Percentiles rank a stretch among this genome's conserved stretches.
Conservation (phyloP, 1,140 invertebrate genomes). For the Ruditapes philippinarum region DNA sequence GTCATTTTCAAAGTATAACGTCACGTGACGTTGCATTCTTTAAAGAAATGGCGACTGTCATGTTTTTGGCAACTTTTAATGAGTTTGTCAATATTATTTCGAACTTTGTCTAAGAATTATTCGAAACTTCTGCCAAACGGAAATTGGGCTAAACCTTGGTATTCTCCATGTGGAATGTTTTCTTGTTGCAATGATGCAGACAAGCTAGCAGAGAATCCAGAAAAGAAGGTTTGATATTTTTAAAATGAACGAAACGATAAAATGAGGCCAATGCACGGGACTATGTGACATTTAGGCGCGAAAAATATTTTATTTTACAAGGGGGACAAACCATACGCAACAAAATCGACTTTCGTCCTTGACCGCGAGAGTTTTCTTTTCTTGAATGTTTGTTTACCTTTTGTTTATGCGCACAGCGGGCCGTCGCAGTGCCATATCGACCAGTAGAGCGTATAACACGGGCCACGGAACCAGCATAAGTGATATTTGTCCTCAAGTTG, state of each 20-base stretch:
- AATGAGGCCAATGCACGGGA: too few relatives aligned
- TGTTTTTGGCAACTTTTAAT: background rate
- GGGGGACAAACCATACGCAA: background rate
- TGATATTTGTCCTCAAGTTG: constrained; percentile 5
- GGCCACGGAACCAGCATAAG: background rate
- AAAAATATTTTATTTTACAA: background rate
- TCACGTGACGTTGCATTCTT: background rate
- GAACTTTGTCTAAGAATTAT: too few relatives aligned
- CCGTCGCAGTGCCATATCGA: background rate
- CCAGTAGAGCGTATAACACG: background rate
- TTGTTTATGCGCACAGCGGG: constrained; percentile 3
- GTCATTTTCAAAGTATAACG: background rate
- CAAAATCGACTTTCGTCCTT: background rate
- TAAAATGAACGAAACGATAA: too few relatives aligned
- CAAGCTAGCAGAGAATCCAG: background rate
- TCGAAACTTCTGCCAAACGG: too few relatives aligned
- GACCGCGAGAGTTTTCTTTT: constrained; percentile 1
- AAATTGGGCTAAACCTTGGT: too few relatives aligned
- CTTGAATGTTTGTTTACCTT: constrained; percentile 18
- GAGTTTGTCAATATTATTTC: background rate
- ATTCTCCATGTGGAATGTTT: background rate
- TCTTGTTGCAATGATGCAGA: background rate
- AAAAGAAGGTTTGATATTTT: background rate
- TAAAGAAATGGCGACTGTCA: background rate
- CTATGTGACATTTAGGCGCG: background rate